A percentile compares a stretch with the other conserved stretches of the same genome.
phyloP scores from a whole-genome alignment of 2,113 vertebrate genomes.

The Oreochromis tanganicae region DNA sequence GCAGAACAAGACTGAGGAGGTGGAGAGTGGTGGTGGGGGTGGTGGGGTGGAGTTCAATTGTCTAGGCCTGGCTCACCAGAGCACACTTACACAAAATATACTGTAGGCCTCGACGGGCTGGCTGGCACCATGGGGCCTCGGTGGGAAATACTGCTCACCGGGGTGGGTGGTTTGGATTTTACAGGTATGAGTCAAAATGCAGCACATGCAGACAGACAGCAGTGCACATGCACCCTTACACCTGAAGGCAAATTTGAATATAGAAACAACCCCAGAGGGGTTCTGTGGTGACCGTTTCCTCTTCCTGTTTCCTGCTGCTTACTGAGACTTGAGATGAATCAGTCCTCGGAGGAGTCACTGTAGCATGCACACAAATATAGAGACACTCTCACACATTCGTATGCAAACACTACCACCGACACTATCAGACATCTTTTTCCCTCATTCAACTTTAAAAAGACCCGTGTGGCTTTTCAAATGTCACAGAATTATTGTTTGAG shows the following conservation, averaged over 20 bases:
- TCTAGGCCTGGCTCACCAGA: not conserved
- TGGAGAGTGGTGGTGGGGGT: not conserved
- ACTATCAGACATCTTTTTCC: not conserved
- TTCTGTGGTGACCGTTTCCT: constrained; percentile 42
- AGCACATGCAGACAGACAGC: not conserved
- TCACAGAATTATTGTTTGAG: not conserved
- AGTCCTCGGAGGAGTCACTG: not conserved
- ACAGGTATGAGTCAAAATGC: not conserved
- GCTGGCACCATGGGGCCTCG: not conserved
- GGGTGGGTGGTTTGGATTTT: not conserved
- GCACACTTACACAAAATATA: not conserved
- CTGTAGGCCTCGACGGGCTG: not conserved
- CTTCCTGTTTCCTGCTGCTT: constrained; percentile 64
- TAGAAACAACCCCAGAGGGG: not conserved
- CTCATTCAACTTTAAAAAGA: not conserved
- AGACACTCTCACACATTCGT: not conserved
- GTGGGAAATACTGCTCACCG: not conserved
- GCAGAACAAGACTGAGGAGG: not conserved
- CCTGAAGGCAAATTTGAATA: not conserved
- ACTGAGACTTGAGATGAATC: constrained; percentile 43
- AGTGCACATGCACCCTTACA: not conserved
- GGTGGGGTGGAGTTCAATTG: constrained; percentile 2
- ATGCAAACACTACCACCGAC: not conserved
- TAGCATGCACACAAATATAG: not conserved
- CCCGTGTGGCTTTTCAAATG: not conserved